Base-by-base conservation (phyloP, 2,113 vertebrate species). In the Xerus inauris region DNA sequence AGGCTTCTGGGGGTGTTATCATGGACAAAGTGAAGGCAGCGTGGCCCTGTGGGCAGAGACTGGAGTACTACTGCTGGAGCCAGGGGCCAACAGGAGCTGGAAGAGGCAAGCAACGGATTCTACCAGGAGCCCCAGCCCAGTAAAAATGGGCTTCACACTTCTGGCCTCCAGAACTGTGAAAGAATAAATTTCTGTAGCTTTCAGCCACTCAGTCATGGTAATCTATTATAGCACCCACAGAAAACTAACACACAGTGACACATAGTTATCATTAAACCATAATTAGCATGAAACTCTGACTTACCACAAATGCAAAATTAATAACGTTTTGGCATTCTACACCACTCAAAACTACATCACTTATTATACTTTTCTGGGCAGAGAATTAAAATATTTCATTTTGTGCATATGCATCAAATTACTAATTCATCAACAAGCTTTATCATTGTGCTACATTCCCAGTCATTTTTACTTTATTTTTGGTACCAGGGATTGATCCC, bases 21-120 rank as follows among this genome's bases (percentile, higher is more conserved):
- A 5, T 8, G 12, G 49, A 51, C 51, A 38, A 83, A 22, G 14
- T 42, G 40, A 38, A 32, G 35, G 59, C 42, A 32, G 1, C 1
- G 62, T 20, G 51, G n/a, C 42, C 51, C 42, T 3, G 6, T 40
- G 42, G 71, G 35, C 49, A 28, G 32, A 62, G 80, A 38, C 32
- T 35, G 42, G 38, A 38, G 38, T 8, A 32, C 38, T 0, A 3
- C 9, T 0, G 0, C 35, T 1, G 54, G 57, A 40, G 16, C 49
- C 65, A 14, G 57, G 45, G 69, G 32, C 75, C 62, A 24, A 12
- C 0, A 80, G 73, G 22, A 1, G 10, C 20, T 38, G 3, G 45
- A 75, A 65, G 57, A 81, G 40, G 26, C 0, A 0, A 62, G 64
- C 24, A 16, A 76, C 1, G 8, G 62, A 19, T 59, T 51, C 81